phyloP scores from a whole-genome alignment of 2,113 vertebrate genomes.

The Martes martes region DNA sequence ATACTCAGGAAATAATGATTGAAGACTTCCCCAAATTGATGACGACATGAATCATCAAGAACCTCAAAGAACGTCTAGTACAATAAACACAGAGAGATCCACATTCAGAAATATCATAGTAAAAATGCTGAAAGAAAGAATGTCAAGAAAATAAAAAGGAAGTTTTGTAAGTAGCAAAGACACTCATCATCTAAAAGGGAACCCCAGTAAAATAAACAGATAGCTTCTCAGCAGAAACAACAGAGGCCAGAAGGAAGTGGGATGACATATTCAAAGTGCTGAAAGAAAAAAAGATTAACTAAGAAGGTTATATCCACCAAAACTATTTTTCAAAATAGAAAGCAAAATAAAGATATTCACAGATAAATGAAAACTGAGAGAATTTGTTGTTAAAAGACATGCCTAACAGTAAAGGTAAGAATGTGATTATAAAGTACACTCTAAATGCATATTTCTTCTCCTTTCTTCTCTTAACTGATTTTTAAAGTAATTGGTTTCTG shows the following conservation, averaged over 20 bases:
- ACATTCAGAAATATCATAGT: background rate
- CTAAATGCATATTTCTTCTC: background rate
- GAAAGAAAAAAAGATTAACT: background rate
- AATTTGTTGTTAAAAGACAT: background rate
- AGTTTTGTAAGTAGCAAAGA: background rate
- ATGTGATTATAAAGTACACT: background rate
- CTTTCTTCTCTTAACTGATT: background rate
- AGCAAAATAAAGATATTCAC: background rate
- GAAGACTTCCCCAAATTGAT: background rate
- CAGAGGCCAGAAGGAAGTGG: background rate
- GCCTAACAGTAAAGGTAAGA: background rate
- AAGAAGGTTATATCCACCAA: background rate
- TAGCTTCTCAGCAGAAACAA: background rate
- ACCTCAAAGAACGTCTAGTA: background rate
- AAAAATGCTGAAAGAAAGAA: background rate
- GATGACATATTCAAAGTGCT: background rate
- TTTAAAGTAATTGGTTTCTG: background rate
- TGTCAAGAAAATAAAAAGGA: background rate
- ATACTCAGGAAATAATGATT: background rate
- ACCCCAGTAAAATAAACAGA: background rate
- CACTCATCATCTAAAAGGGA: background rate
- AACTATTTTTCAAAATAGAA: background rate
- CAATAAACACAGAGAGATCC: background rate
- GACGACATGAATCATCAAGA: background rate
- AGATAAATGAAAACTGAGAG: background rate